Evolutionary conservation across 2,797 vertebrate genomes (phyloP).

Genomic region (Synaphobranchus kaupii): DNA sequence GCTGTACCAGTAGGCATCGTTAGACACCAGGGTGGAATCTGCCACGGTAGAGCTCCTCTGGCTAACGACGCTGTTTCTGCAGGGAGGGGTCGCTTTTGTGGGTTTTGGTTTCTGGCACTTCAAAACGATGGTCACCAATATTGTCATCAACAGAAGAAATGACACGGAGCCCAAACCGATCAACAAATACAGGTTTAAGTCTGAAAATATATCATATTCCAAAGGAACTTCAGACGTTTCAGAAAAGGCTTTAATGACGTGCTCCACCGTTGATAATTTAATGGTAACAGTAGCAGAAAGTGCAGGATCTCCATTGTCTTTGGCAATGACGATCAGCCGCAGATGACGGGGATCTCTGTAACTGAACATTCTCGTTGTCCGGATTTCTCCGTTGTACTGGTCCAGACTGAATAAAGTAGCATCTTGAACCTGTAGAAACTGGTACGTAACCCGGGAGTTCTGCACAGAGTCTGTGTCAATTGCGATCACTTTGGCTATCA

Average conservation of each 20-base stretch:
- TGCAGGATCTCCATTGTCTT: conserved; percentile 38
- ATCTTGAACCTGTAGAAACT: conserved; percentile 36
- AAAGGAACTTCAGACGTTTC: conserved; percentile 28
- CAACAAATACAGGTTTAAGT: conserved; percentile 42
- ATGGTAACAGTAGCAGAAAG: conserved; percentile 43
- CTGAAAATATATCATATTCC: conserved; percentile 37
- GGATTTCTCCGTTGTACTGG: conserved; percentile 39
- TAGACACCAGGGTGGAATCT: conserved; percentile 50
- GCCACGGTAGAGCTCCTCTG: conserved; percentile 48
- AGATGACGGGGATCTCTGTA: conserved; percentile 36
- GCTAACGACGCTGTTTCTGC: conserved; percentile 48
- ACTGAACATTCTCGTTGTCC: conserved; percentile 36
- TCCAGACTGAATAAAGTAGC: conserved; percentile 38
- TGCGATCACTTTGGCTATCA: conserved; percentile 47
- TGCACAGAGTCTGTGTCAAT: conserved; percentile 46
- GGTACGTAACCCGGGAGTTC: conserved; percentile 40
- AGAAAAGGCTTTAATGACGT: conserved; percentile 27
- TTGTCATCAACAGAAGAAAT: conserved; percentile 21
- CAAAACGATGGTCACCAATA: conserved; percentile 39
- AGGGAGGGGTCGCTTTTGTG: conserved; percentile 26
- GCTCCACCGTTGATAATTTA: conserved; percentile 36
- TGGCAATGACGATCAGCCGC: conserved; percentile 32
- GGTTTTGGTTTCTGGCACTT: conserved; percentile 46
- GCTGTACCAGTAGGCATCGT: conserved; percentile 50
- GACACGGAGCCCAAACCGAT: conserved; percentile 30